Evolutionary conservation across 2,888 invertebrate genomes (phyloP), one percentile per base, ranked within the genome.

Genomic region (Brachyopa scutellaris): DNA sequence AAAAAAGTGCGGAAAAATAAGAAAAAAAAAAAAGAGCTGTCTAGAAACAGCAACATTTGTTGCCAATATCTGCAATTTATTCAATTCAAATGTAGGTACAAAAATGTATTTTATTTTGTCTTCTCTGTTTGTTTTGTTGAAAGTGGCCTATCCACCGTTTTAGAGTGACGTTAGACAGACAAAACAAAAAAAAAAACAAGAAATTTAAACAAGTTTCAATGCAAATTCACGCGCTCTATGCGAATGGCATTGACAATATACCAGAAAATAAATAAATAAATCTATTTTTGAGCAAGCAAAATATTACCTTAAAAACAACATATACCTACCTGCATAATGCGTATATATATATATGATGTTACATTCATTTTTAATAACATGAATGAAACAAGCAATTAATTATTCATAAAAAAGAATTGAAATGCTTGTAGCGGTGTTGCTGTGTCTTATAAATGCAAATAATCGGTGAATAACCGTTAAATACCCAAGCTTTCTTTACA

Each of bases 241-340:
- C 40, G 19, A 42, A 55, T 67, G 67, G 55, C 55, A 55, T 67
- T 67, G 55, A 69, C 15, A 66, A 38, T n/a, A 33, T 17, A n/a
- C 13, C 19, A 21, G 21, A 21, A 53, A 45, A 19, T 9, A 6
- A 36, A 19, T 21, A 13, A 42, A 51, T 8, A 53, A 33, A 45
- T 67, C 45, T 55, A 55, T 55, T 55, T 67, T 55, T 45, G 55
- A n/a, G n/a, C n/a, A n/a, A n/a, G n/a, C n/a, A 47, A 67, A 45
- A 42, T 53, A 40, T 66, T 29, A n/a, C n/a, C n/a, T n/a, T n/a
- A n/a, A n/a, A n/a, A n/a, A n/a, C n/a, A n/a, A n/a, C n/a, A n/a
- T n/a, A n/a, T n/a, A n/a, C n/a, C n/a, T n/a, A n/a, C n/a, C n/a
- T n/a, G n/a, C n/a, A n/a, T n/a, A n/a, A n/a, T n/a, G n/a, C n/a